Conservation (phyloP, 2,888 invertebrate genomes). For the Alviniconcha strummeri region DNA sequence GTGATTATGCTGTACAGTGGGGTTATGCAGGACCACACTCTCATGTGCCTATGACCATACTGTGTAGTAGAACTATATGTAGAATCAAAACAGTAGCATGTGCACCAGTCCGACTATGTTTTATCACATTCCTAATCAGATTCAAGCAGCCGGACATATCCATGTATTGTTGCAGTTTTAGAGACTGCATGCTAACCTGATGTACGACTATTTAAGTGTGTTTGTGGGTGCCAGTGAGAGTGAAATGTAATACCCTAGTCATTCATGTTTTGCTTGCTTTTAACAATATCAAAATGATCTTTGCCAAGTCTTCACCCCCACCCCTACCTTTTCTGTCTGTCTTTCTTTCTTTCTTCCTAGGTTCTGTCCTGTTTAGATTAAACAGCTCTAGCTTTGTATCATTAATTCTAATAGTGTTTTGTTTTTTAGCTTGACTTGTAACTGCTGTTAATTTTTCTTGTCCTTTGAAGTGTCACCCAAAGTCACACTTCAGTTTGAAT, state of each 20-base stretch:
- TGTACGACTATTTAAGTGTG: background rate
- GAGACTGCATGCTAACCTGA: no score
- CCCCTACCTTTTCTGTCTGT: background rate
- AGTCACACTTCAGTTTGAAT: no score
- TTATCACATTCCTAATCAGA: slow-evolving; percentile 7
- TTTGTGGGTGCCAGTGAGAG: background rate
- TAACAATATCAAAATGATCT: background rate
- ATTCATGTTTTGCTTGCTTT: background rate
- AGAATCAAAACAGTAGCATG: background rate
- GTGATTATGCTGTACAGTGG: background rate
- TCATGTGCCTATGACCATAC: background rate
- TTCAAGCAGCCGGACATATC: background rate
- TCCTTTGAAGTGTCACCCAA: no score
- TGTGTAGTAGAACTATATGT: background rate
- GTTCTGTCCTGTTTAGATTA: no score
- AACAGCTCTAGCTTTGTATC: background rate
- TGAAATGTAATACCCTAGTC: background rate
- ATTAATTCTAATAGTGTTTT: background rate
- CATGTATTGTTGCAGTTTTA: background rate
- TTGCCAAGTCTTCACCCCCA: background rate
- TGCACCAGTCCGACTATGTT: background rate
- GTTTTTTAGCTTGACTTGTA: background rate
- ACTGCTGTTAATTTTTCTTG: background rate
- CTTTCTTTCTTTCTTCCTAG: background rate
- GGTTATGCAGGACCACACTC: background rate